These are phyloP conservation scores for Cepaea hortensis DNA, from an alignment of 2,888 invertebrate species.

Conservation along the genomic window DNA sequence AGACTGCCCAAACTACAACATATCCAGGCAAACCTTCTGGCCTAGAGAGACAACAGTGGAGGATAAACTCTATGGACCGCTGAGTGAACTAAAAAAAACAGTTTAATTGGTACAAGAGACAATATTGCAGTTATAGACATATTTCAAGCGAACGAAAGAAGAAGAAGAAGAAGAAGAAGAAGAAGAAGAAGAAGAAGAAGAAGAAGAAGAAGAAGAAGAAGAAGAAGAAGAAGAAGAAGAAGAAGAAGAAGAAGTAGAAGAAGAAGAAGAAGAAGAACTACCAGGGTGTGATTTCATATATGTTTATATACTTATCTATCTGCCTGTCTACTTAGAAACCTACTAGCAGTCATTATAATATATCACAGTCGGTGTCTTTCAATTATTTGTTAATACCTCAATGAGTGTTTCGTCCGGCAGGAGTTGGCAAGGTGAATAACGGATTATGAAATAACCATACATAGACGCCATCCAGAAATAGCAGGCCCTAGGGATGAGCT, in stretches of 20 bases:
- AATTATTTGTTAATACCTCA: too few relatives aligned
- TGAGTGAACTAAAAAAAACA: too few relatives aligned
- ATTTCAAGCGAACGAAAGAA: not conserved
- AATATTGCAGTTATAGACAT: too few relatives aligned
- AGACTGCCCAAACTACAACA: too few relatives aligned
- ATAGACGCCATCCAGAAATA: not conserved
- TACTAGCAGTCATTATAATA: not conserved
- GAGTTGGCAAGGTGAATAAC: not conserved
- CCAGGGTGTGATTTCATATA: not conserved
- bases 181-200: not conserved
- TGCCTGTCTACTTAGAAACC: too few relatives aligned
- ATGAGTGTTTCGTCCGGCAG: too few relatives aligned
- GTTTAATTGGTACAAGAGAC: too few relatives aligned
- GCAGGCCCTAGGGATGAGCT: not conserved
- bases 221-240: not conserved
- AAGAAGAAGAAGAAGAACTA: not conserved
- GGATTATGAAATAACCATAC: not conserved
- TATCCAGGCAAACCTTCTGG: too few relatives aligned
- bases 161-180: not conserved
- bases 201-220: slow-evolving; percentile 1
- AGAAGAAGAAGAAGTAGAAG: not conserved
- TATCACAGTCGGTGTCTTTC: not conserved
- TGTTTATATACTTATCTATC: too few relatives aligned
- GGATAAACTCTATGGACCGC: too few relatives aligned
- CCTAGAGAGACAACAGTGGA: too few relatives aligned